Base-by-base conservation (phyloP, 2,888 invertebrate genomes). In the Pollenia angustigena region DNA sequence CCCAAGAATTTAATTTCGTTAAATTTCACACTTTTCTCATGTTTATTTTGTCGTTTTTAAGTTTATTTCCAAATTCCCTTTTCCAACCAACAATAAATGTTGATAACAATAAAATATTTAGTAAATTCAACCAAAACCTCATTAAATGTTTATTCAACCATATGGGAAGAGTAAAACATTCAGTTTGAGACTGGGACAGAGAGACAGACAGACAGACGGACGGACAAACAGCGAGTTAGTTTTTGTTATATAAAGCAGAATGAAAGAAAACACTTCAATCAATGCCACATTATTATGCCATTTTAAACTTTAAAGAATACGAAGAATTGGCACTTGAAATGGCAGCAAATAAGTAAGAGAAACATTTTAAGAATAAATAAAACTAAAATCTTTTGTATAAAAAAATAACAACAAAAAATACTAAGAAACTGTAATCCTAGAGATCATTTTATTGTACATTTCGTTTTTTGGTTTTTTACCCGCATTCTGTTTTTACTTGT, bases 251-350 rank as follows among this genome's bases (percentile, higher is more conserved):
- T 56, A 58, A 81, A 52, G 40, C 44, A 60, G 32, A 56, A 66
- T 76, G 52, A 74, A 42, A 75, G 68, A 74, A 74, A 68, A 86
- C 79, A 83, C 82, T 83, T 82, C 80, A 83, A 80, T 86, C 86
- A 86, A 83, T 83, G 79, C 71, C 82, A 75, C 50, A 79, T 85
- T 85, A 85, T 82, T 82, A 82, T 79, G 85, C 74, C 82, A 81
- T 78, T 81, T 78, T 75, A 75, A 85, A 71, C 79, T 79, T 84
- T 64, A 14, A 62, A 69, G 71, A 71, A 76, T 71, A 78, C 56
- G 71, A 74, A 79, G 71, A 74, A 79, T 79, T 84, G 84, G 18
- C 79, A 79, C 84, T 84, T 79, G 44, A 74, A 58, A 52, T 74
- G 32, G 2, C 40, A 78, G 71, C 64, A 78, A 84, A 64, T 50